Base-by-base conservation (phyloP, 1,140 invertebrate genomes). In the Trachymyrmex cornetzi region DNA sequence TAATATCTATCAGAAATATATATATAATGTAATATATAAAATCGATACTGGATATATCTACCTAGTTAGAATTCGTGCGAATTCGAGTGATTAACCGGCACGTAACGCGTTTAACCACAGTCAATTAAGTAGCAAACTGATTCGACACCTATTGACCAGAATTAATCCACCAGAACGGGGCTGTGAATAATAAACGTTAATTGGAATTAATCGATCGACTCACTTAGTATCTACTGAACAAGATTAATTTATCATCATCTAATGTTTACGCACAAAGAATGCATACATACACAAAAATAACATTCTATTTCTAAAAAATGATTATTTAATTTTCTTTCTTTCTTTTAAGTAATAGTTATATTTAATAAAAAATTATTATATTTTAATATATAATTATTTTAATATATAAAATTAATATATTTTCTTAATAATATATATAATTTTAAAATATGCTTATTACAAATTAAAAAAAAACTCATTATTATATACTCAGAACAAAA, bases 101-200 rank as follows among this genome's bases (percentile, higher is more conserved):
- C 27, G 16, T 55, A 22, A 30, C 16, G 19, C 5, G 19, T 50
- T 72, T 59, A 38, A 55, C 6, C 57, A 44, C 55, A 38, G 57
- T 27, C 16, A 50, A 79, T 79, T 64, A 79, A 79, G 27, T 38
- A 24, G 4, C 19, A 79, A 79, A 50, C 34, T 27, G 11, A 77
- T 16, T 2, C 24, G 22, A 79, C 48, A 77, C 11, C 30, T 44
- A 24, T 24, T 59, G 53, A 72, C 14, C 38, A 48, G 30, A 19
- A 72, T 59, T 48, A 61, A 55, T 81, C 66, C 6, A 34, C 6
- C 30, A 34, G 34, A 57, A 44, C 34, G 9, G 27, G 14, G 64
- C 30, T 69, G 64, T 53, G 61, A 38, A 74, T 34, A 59, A 64
- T 48, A 53, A 24, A 48, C 19, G 1, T 27, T 59, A 61, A 74